phyloP scores from a whole-genome alignment of 2,888 invertebrate genomes.

The Bugulina stolonifera region DNA sequence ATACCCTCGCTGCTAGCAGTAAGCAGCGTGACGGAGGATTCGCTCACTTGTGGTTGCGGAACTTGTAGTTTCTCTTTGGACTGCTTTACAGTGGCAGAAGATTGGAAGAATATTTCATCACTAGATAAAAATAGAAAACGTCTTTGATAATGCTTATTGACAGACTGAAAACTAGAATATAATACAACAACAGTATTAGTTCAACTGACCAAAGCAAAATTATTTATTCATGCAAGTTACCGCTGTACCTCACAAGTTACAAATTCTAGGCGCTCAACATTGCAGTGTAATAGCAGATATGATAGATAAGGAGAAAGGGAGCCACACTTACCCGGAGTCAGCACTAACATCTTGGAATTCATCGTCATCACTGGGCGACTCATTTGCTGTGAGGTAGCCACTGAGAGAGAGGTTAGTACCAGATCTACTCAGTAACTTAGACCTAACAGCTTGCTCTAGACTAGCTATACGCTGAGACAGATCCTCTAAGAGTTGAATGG shows the following conservation, averaged over 20 bases:
- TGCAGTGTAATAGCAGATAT: too few relatives aligned
- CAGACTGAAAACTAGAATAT: too few relatives aligned
- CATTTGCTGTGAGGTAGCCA: background rate
- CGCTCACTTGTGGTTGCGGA: background rate
- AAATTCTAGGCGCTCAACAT: too few relatives aligned
- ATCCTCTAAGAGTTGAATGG: background rate
- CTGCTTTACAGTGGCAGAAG: background rate
- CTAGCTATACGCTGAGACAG: background rate
- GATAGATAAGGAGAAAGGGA: too few relatives aligned
- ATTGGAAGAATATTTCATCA: constrained; percentile 10
- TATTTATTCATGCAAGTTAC: too few relatives aligned
- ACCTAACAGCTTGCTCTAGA: constrained; percentile 1
- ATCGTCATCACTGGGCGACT: background rate
- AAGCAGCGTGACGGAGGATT: background rate
- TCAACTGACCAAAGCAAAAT: too few relatives aligned
- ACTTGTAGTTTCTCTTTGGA: background rate
- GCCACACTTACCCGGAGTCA: constrained; percentile 5
- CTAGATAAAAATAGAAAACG: too few relatives aligned
- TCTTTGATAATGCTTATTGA: too few relatives aligned
- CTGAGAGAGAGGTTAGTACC: constrained; percentile 1
- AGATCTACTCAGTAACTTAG: constrained; percentile 9
- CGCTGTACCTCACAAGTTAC: too few relatives aligned
- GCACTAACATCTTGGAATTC: background rate
- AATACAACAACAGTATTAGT: too few relatives aligned
- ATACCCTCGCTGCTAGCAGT: background rate